Evolutionary conservation across 2,888 invertebrate genomes (phyloP), one percentile per base, ranked within the genome.

Genomic region (Nomada ferruginata): DNA sequence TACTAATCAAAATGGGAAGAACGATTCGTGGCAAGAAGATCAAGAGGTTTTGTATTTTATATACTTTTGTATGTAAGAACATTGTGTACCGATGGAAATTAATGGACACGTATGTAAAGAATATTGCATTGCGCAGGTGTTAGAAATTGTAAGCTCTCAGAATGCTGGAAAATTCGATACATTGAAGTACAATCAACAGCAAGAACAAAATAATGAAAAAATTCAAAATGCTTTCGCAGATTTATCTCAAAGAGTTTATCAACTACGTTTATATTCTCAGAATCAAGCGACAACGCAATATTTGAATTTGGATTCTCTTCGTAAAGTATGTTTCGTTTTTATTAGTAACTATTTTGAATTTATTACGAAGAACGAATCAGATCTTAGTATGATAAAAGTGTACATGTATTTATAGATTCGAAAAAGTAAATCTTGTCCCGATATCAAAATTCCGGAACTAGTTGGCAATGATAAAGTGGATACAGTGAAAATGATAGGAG

Each of bases 371-470:
- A 42, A 64, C 18, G 2, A 13, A 64, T 26, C 42, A 70, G 11
- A n/a, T 52, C 44, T 47, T 20, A 13, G 53, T 13, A n/a, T 11
- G 23, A 61, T 74, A 50, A 71, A 70, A 52, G 50, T 65, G n/a
- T 36, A 20, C 55, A 59, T 69, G 18, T 59, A 42, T 71, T 90
- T 91, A 5, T 94, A 94, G 90, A 95, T 96, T 63, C 94, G 95
- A 44, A 94, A 96, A 75, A 95, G 96, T n/a, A 95, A 95, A 89
- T 96, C 96, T 2, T 96, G 96, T 87, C 96, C 96, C 0, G 95
- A 96, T 84, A 95, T 96, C 87, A 94, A 95, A 87, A 94, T 82
- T 20, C 81, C 86, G 10, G 87, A 85, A 50, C 82, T 84, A 75
- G 63, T 65, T 23, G 23, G 36, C 53, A 75, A 20, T 47, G 77